Evolutionary conservation across 2,797 vertebrate genomes (phyloP), one percentile per base, ranked within the genome.

Genomic region (Eospalax fontanierii): DNA sequence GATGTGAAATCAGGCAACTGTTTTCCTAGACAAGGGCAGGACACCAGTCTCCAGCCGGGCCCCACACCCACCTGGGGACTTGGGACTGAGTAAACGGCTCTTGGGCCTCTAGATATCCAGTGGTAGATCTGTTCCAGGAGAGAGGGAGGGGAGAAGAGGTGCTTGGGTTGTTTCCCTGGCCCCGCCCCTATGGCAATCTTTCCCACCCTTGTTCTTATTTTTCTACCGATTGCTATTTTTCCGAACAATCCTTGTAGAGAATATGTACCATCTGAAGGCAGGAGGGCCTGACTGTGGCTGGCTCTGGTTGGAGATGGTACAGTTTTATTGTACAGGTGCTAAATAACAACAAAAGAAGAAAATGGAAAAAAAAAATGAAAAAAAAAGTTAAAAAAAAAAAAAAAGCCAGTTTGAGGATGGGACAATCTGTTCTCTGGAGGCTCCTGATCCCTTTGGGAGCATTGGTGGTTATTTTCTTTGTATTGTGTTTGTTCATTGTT

Each of bases 311-410:
- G 96, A 97, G 97, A 97, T 98, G 98, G 99, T 99, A 99, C 99
- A 99, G 99, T 99, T 99, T 99, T 99, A 99, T 99, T 99, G 99
- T 99, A 99, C 99, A 99, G 99, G 99, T 99, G 99, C 99, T 99
- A 99, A 98, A 98, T 99, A 98, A 99, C 94, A 95, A 97, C 89
- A 95, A 94, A 97, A 98, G 95, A 98, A 97, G 81, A 96, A 95
- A 94, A 95, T 73, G 66, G 71, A 16, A 74, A 95, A 95, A 93
- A 92, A 96, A 87, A 66, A 66, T 30, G 15, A 30, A 21, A n/a
- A 50, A 54, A 33, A 50, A 18, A 70, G 54, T 73, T 24, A 18
- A 40, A 18, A 35, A 18, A 57, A 70, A 90, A 95, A 93, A 95
- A 94, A 92, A 92, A 95, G 90, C 97, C 96, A 98, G 96, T 96